Conservation (phyloP, 2,113 vertebrate genomes). For the Eudorcas thomsonii region DNA sequence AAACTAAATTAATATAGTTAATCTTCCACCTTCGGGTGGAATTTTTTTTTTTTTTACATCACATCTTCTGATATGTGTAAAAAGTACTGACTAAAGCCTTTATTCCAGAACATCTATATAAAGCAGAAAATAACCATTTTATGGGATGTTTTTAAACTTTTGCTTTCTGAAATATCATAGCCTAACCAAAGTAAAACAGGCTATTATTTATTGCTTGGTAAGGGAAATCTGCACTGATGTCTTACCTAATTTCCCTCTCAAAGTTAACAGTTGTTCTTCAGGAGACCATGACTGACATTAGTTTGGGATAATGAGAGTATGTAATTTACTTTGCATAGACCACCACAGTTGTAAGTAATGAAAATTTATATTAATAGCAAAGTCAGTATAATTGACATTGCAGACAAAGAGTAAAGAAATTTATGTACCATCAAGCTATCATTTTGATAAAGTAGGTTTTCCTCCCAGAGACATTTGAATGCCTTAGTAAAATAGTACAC, state of each 20-base stretch:
- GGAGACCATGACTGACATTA: not conserved
- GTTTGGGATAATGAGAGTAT: not conserved
- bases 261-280: not conserved
- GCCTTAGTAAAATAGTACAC: not conserved
- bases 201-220: not conserved
- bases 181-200: not conserved
- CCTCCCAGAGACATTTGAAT: not conserved
- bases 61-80: not conserved
- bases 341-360: not conserved
- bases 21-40: not conserved
- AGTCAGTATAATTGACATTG: not conserved
- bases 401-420: not conserved
- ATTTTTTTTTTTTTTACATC: not conserved
- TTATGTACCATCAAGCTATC: not conserved
- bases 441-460: not conserved
- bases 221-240: not conserved
- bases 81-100: not conserved
- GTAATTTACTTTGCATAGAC: not conserved
- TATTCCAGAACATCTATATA: not conserved
- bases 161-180: not conserved
- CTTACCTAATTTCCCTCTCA: not conserved
- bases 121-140: not conserved
- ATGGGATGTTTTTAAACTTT: not conserved
- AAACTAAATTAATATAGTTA: not conserved
- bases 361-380: constrained; percentile 38